A percentile compares a stretch with the other conserved stretches of the same genome.
Conservation (phyloP, 2,113 vertebrate species). For the Pontoporia blainvillei region DNA sequence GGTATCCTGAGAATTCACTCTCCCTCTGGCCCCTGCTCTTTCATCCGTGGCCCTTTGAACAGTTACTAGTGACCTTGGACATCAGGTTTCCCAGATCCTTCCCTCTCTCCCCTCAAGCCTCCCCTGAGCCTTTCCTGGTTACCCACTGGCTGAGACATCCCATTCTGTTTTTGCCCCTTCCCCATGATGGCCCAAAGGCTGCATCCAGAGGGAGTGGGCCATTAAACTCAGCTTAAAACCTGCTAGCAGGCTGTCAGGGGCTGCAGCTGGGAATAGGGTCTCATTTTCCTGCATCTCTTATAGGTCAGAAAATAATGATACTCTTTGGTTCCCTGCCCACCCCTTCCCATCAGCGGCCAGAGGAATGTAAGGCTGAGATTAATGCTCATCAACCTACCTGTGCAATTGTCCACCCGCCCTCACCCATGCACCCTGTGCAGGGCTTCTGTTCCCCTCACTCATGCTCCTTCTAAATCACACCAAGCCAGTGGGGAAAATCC, state of each 20-base stretch:
- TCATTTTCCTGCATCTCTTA: background rate
- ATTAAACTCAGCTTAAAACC: background rate
- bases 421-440: rapidly evolving
- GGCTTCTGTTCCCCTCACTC: background rate
- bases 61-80: background rate
- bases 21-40: background rate
- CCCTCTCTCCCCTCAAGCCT: background rate
- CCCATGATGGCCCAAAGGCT: rapidly evolving
- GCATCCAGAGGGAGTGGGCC: too few species aligned
- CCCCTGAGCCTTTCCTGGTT: background rate
- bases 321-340: background rate
- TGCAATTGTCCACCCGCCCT: rapidly evolving
- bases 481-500: rapidly evolving
- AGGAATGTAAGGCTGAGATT: rapidly evolving
- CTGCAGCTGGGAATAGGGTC: background rate
- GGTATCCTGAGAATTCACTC: rapidly evolving
- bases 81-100: background rate
- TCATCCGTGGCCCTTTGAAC: background rate
- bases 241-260: too few species aligned
- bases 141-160: rapidly evolving
- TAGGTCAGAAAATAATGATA: background rate
- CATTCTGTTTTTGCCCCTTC: too few species aligned
- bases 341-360: background rate
- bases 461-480: background rate
- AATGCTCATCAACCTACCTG: rapidly evolving